Conservation (phyloP, 2,113 vertebrate species). For the Bettongia penicillata region DNA sequence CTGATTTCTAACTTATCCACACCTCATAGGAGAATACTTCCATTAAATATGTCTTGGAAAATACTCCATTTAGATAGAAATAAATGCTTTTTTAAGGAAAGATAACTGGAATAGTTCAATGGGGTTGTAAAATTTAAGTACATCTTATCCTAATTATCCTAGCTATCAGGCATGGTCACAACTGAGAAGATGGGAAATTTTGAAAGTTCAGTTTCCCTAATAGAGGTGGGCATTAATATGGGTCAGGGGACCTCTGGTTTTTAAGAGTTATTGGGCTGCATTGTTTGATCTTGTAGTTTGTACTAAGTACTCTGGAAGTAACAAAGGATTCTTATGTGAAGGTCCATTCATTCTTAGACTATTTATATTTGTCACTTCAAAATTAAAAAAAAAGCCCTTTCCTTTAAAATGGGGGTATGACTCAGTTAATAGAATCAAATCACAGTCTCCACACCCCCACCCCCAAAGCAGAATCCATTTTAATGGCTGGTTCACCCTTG, state of each 20-base stretch:
- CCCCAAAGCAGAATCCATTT: background rate
- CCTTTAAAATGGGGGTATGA: background rate
- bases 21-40: background rate
- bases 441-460: rapidly evolving
- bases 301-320: background rate
- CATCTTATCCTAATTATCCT: background rate
- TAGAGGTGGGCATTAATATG: background rate
- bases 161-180: background rate
- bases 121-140: background rate
- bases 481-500: background rate
- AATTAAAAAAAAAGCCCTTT: background rate
- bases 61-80: background rate
- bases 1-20: background rate
- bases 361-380: background rate
- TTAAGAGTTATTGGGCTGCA: background rate
- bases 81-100: background rate
- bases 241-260: background rate
- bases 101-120: background rate
- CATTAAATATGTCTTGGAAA: background rate
- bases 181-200: background rate
- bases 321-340: background rate
- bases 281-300: background rate
- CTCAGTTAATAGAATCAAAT: background rate
- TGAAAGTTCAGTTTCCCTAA: background rate
- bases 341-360: background rate